phyloP scores from a whole-genome alignment of 2,888 invertebrate genomes.

The Ptycholaimellus sp. region DNA sequence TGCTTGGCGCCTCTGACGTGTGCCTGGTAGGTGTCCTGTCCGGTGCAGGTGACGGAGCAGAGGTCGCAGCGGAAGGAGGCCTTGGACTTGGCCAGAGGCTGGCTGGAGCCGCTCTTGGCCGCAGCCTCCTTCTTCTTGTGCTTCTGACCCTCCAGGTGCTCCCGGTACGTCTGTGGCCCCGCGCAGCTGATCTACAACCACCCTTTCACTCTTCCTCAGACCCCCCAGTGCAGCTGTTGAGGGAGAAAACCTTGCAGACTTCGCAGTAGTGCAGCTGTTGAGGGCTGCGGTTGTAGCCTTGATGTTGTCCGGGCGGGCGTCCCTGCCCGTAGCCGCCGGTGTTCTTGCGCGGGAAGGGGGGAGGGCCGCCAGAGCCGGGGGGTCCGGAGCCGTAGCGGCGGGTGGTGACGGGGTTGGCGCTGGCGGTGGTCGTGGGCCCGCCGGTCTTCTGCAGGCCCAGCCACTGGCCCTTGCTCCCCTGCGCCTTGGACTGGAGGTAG shows the following conservation, averaged over 20 bases:
- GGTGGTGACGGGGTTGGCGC: too few species aligned
- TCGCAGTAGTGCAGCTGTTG: conserved; percentile 91
- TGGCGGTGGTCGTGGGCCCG: too few species aligned
- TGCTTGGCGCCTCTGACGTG: conserved; percentile 83
- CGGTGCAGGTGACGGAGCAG: conserved; percentile 93
- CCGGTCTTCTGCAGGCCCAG: conserved; percentile 11
- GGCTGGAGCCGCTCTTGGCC: conserved; percentile 39
- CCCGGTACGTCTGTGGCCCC: conserved; percentile 48
- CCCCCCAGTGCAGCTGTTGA: conserved; percentile 74
- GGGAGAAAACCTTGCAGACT: too few species aligned
- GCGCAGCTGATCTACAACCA: conserved; percentile 15
- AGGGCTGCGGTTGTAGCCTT: conserved; percentile 48
- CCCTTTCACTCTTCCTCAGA: too few species aligned
- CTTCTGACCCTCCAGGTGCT: conserved; percentile 91
- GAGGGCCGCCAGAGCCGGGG: not conserved
- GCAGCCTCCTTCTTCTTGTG: conserved; percentile 93
- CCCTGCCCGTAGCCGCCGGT: not conserved
- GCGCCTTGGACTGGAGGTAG: conserved; percentile 58
- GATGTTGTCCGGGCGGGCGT: conserved; percentile 34
- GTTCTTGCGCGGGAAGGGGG: not conserved
- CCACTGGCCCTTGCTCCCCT: conserved; percentile 12
- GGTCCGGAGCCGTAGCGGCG: not conserved
- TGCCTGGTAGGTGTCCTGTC: conserved; percentile 89
- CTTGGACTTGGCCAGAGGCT: conserved; percentile 7
- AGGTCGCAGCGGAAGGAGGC: conserved; percentile 70